Evolutionary conservation across 2,797 vertebrate genomes (phyloP), one percentile per base, ranked within the genome.

Genomic region (Dromococcyx pavoninus): DNA sequence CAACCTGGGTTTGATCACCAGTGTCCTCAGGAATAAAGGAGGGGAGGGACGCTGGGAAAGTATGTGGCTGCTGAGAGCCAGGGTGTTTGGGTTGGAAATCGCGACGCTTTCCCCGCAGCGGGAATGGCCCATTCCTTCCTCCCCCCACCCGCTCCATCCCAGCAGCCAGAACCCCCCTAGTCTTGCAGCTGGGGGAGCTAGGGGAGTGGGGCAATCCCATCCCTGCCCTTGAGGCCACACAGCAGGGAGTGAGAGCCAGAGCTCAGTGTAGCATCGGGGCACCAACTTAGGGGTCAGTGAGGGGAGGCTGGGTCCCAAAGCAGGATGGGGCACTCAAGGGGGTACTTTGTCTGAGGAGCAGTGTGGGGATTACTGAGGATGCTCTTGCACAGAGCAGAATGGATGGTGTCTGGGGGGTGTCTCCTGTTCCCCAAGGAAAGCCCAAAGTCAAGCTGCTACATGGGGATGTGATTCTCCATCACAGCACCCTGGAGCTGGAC

Each of bases 51-150:
- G 78, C 70, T 96, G 96, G 96, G 96, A 97, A 97, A 97, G 61
- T 92, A 96, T 96, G 97, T 54, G 32, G 92, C 96, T 23, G 95
- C 96, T 73, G 96, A 86, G 96, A n/a, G 65, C 89, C 2, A 30
- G 79, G 89, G 92, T 97, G 96, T 97, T 97, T 97, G 96, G 50
- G 33, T 97, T 97, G 97, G 97, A 97, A 94, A 66, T 94, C 3
- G 2, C 64, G 48, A 9, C 12, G 13, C 83, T 92, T 91, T 95
- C 94, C 86, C 96, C 95, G 2, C 97, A 94, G 97, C 94, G 0
- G 94, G 96, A 93, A 91, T 65, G 88, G 86, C 78, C 71, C 21
- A 6, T 81, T 93, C 92, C 82, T 92, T 92, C 69, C 92, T 94
- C 57, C 93, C 89, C 75, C 69, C 9, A 4, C 71, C 43, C n/a